Conservation (phyloP, 2,888 invertebrate species). For the Acleris laterana region DNA sequence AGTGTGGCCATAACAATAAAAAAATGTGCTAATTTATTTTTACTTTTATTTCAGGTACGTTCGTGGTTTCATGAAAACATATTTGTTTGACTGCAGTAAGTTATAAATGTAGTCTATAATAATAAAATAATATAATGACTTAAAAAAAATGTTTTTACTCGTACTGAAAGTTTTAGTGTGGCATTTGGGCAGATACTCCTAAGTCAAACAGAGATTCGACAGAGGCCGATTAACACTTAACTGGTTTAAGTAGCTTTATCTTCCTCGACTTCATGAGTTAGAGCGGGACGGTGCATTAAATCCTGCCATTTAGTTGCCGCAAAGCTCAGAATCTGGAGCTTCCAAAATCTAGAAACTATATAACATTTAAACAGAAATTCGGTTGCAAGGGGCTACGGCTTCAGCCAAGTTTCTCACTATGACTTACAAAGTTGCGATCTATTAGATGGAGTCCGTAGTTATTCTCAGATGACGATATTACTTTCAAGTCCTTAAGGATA, state of each 20-base stretch:
- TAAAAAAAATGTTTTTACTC: constrained; percentile 2
- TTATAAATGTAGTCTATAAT: constrained; percentile 31
- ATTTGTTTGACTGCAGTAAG: constrained; percentile 26
- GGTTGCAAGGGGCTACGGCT: constrained; percentile 46
- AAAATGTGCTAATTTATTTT: constrained; percentile 30
- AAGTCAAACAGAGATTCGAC: not conserved
- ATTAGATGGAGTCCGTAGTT: constrained; percentile 36
- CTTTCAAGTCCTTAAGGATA: constrained; percentile 26
- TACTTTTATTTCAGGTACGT: constrained; percentile 51
- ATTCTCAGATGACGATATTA: constrained; percentile 38
- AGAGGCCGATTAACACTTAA: constrained; percentile 1
- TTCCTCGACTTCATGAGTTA: not conserved
- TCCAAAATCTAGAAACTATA: constrained; percentile 24
- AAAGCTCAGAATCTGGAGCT: constrained; percentile 9
- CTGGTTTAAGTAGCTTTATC: constrained; percentile 8
- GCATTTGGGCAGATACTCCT: constrained; percentile 2
- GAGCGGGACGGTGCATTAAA: constrained; percentile 10
- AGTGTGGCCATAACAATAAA: constrained; percentile 24
- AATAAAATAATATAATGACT: no score
- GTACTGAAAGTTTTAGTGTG: constrained; percentile 11
- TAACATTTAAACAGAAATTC: constrained; percentile 38
- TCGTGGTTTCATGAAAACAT: constrained; percentile 20
- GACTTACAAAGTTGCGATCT: constrained; percentile 46
- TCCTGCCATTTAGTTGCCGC: constrained; percentile 15
- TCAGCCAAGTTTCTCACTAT: constrained; percentile 49